Base-by-base conservation (phyloP, 2,797 vertebrate species). In the Pseudomugil tenellus region DNA sequence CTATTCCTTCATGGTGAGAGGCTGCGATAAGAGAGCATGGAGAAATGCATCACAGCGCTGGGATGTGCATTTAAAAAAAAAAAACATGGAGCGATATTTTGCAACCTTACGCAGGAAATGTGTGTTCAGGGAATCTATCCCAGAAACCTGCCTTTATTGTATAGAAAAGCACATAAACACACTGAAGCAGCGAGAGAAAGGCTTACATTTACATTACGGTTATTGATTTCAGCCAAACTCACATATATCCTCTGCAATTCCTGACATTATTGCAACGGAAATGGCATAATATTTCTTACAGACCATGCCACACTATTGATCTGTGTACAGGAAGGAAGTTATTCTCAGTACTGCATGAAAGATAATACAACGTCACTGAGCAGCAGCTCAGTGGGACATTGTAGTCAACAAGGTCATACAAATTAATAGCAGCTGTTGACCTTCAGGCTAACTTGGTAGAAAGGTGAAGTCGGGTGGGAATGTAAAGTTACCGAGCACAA, bases 251-350 rank as follows among this genome's bases (percentile, higher is more conserved):
- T 74, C 75, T 57, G 67, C 62, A 26, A 78, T 83, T 85, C 72
- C 72, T 59, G 77, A 77, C 72, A 77, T 84, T 84, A 81, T 68
- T 67, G 72, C 11, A 0, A 70, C 31, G 49, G 61, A 70, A 76
- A 79, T 58, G 65, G 84, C 67, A 16, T 83, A 82, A 81, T 89
- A 86, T 90, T 86, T 92, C 85, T 83, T 69, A 75, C 4, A 57
- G 63, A 63, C 79, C 31, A 71, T 74, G 79, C 71, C 74, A 76
- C 48, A 46, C 58, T 87, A 94, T 93, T 70, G 92, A 93, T 93
- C 83, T 51, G 23, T 0, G 19, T 57, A 76, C 82, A 91, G 92
- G 92, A 93, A 92, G 86, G 82, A 89, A 88, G 86, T 86, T 87
- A 89, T 89, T 89, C 86, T 83, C 64, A 79, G 81, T 49, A 31